A percentile compares a stretch with the other conserved stretches of the same genome.
Conservation (phyloP, 2,888 invertebrate genomes). For the Drosophila austrosaltans region DNA sequence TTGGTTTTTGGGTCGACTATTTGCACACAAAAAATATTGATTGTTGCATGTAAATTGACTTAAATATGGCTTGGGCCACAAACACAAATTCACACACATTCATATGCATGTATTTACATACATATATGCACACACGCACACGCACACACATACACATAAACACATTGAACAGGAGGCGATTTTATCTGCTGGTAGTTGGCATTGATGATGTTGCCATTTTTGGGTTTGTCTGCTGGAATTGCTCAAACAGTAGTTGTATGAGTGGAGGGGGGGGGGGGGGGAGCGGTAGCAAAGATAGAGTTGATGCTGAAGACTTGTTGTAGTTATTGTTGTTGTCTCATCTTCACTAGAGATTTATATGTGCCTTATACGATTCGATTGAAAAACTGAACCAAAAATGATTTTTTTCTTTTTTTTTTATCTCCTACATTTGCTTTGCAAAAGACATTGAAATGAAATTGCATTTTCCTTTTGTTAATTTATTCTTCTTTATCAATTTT, state of each 20-base stretch:
- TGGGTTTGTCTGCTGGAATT: constrained; percentile 28
- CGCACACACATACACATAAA: constrained; percentile 10
- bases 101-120: no score
- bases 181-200: constrained; percentile 57
- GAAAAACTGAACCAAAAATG: not conserved
- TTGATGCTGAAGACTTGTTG: not conserved
- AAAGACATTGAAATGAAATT: not conserved
- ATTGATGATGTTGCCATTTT: constrained; percentile 62
- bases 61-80: constrained; percentile 56
- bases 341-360: not conserved
- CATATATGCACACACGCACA: constrained; percentile 13
- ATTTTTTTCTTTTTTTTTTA: not conserved
- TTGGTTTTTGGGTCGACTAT: constrained; percentile 51
- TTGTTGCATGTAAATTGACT: constrained; percentile 71
- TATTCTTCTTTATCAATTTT: not conserved
- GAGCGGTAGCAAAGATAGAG: not conserved
- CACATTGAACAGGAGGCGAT: constrained; percentile 18
- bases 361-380: not conserved
- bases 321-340: no score
- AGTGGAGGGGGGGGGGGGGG: not conserved
- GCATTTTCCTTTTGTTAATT: not conserved
- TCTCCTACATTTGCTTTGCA: not conserved
- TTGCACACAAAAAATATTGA: constrained; percentile 69
- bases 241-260: constrained; percentile 14
- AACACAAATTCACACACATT: constrained; percentile 10